Evolutionary conservation across 2,888 invertebrate species (phyloP).

Genomic region (Embidobia sp.): DNA sequence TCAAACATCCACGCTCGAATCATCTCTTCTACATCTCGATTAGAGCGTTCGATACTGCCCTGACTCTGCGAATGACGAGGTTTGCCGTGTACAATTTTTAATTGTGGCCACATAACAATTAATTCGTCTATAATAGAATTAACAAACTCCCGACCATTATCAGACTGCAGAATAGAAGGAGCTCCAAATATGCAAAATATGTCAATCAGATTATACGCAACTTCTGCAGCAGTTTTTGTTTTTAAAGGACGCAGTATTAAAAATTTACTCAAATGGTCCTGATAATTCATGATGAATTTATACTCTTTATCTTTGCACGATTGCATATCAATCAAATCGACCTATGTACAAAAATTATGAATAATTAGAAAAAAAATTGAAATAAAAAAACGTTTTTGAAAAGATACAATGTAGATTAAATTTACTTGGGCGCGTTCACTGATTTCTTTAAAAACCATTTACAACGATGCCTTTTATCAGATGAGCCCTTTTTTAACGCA

Average conservation of each 20-base stretch:
- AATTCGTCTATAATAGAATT: conserved; percentile 68
- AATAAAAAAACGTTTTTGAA: too few species aligned
- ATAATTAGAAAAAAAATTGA: too few species aligned
- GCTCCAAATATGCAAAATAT: conserved; percentile 71
- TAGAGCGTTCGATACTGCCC: not conserved
- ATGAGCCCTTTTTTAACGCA: too few species aligned
- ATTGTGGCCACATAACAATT: conserved; percentile 64
- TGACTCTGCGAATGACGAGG: conserved; percentile 6
- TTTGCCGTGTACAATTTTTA: conserved; percentile 68
- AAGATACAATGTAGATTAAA: too few species aligned
- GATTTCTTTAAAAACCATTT: too few species aligned
- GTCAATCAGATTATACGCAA: conserved; percentile 68
- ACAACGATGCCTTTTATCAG: too few species aligned
- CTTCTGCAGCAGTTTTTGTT: conserved; percentile 70
- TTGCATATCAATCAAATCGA: conserved; percentile 5
- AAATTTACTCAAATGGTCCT: conserved; percentile 70
- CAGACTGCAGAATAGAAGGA: conserved; percentile 70
- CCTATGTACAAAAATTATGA: too few species aligned
- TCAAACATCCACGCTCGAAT: not conserved
- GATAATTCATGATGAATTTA: conserved; percentile 66
- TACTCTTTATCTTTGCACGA: conserved; percentile 36
- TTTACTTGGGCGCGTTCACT: too few species aligned
- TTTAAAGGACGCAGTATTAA: conserved; percentile 66
- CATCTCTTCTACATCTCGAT: not conserved
- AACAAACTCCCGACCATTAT: conserved; percentile 72